Base-by-base conservation (phyloP, 2,797 vertebrate species). In the Clarias platycephalus region DNA sequence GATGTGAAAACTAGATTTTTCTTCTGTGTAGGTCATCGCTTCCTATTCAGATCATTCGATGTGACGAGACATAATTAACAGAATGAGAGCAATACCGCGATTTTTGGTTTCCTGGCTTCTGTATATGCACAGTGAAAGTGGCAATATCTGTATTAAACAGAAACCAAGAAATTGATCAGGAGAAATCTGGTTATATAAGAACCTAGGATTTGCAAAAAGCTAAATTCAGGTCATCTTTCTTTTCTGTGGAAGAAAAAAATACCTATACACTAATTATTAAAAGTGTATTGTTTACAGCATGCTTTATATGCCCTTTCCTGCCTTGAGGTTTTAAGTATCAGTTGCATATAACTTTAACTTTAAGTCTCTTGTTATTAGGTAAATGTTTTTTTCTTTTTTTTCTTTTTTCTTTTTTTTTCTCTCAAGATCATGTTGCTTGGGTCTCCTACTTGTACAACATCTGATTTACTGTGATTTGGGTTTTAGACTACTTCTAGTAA, bases 351-450 rank as follows among this genome's bases (percentile, higher is more conserved):
- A 78, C 57, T n/a, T 63, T 44, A 44, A 44, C 34, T n/a, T 79
- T 26, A 55, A 58, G 5, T 79, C 55, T 37, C 83, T 79, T 49
- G 34, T 22, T 53, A 20, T 63, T 66, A 40, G 34, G 8, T 78
- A 78, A 78, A 62, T 62, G n/a, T 66, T 80, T 66, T 67, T 18
- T 58, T 44, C 10, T 31, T 37, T 58, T 44, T 22, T 31, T 31
- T 31, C 31, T 44, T 22, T 31, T 31, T 31, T 3, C 31, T 31
- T 81, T 16, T 44, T 53, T 58, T 44, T 22, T 28, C 81, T 67
- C 58, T 7, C 71, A 77, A 82, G 71, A 80, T 60, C 68, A 67
- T 78, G 78, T 71, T 71, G 60, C 34, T 64, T 49, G 22, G n/a
- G 31, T 24, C 49, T 57, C 37, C 40, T 34, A 34, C 75, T 75